Evolutionary conservation across 2,797 vertebrate species (phyloP).

Genomic region (Anolis apletophallus): DNA sequence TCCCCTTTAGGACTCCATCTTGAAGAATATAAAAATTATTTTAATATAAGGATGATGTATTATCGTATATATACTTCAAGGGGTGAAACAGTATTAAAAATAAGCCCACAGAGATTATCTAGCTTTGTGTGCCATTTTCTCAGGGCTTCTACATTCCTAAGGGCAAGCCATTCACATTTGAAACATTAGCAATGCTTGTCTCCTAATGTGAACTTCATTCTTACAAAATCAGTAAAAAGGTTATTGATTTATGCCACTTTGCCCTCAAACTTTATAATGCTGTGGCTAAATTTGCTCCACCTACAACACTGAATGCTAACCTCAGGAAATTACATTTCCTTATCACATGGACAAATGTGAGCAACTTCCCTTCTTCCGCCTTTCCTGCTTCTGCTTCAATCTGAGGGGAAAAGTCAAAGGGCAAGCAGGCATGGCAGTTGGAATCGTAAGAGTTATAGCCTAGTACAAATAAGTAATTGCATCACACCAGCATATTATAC

Average conservation of each 20-base stretch:
- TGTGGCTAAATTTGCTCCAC: neutral
- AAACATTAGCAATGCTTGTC: neutral
- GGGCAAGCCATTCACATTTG: rapidly evolving
- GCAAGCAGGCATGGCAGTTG: neutral
- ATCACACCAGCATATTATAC: neutral
- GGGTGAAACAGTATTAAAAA: neutral
- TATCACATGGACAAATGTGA: neutral
- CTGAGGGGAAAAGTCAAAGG: neutral
- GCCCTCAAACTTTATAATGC: neutral
- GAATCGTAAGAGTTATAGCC: neutral
- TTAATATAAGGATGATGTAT: neutral
- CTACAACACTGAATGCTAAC: neutral
- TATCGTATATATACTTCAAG: neutral
- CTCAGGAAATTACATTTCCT: neutral
- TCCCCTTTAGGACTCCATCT: neutral
- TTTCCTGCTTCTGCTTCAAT: neutral
- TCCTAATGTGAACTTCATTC: neutral
- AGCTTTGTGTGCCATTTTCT: neutral
- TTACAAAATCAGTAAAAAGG: neutral
- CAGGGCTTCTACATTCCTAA: neutral
- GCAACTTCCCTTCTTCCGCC: neutral
- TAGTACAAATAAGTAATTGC: neutral
- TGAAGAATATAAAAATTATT: conserved; percentile 6
- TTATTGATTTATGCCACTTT: conserved; percentile 14
- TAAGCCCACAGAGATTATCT: neutral